Base-by-base conservation (phyloP, 2,797 vertebrate genomes). In the Coracias cyanogaster region DNA sequence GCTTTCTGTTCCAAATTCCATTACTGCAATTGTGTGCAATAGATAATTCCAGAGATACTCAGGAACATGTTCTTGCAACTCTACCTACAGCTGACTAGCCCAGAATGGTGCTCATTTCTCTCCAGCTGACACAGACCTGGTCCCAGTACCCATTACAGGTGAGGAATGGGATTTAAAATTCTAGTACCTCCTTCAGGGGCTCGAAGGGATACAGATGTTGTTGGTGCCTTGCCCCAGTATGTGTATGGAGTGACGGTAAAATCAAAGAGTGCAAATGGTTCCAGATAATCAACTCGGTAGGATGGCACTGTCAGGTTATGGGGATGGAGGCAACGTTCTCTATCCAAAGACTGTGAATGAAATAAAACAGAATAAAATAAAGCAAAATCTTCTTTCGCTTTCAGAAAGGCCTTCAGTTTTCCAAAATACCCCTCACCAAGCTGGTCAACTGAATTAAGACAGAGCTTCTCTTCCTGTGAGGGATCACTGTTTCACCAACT, bases 181-280 rank as follows among this genome's bases (percentile, higher is more conserved):
- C 41, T 17, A 45, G 29, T 98, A 98, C 98, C 98, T 98, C 91
- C 94, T 97, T 97, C 96, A 70, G 98, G 97, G 33, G 97, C 96
- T 93, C 28, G 82, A 90, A 98, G 96, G 54, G 73, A 74, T 24
- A 96, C 52, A 77, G 95, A 95, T 55, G 97, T 97, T 70, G 89
- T 90, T 69, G 95, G 87, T 35, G 97, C 98, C 74, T 96, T 98
- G 74, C 97, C 98, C 98, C 98, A 98, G 82, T 98, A 98, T 5
- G 98, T 98, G 72, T 97, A 98, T 2, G 98, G 98, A 71, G 96
- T 98, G 58, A 98, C 97, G 2, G 94, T 97, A 93, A 98, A 96
- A 74, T 98, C 96, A 96, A 98, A 98, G 69, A 92, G 82, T 51
- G 67, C 24, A 70, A 98, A 97, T 33, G 98, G 97, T n/a, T 98